Evolutionary conservation across 2,113 vertebrate genomes (phyloP), one percentile per base, ranked within the genome.

Genomic region (Chlorodrepanis virens): DNA sequence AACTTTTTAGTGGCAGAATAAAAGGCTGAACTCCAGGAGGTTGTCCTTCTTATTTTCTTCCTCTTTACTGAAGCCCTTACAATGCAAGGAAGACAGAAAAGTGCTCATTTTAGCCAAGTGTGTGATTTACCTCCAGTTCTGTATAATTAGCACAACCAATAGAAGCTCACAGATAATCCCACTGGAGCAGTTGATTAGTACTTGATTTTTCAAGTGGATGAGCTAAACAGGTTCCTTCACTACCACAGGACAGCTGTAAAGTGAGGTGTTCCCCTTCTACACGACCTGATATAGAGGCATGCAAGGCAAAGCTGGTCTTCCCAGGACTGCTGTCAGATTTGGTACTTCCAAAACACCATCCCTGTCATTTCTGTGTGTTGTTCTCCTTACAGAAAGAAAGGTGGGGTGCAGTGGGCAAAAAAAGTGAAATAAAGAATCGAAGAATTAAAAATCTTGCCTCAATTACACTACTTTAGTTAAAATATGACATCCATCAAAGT

Each of bases 371-470:
- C 81, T 81, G 14, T 53, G 13, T 4, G 0, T 28, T 57, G 18
- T n/a, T 74, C 33, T 68, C 53, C n/a, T 85, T 50, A 69, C 17
- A 85, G 82, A 83, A 65, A 64, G 13, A 33, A 59, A 56, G 6
- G 3, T 13, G 10, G 7, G 11, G 11, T 5, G 20, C 1, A 3
- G 16, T 27, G 2, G 49, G 23, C 8, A 7, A 52, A 40, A 74
- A 71, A 74, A 23, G 8, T 21, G 37, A 77, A 53, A 79, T 54
- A 67, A 75, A 68, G 44, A 74, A 50, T 1, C 11, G 45, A 72
- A 92, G 16, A 9, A 59, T 54, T 90, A 80, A 75, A 92, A 92
- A 37, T 56, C 33, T 50, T 74, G 33, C 64, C 44, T 77, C 57
- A 63, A 19, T 76, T 65, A 47, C 19, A 44, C 19, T 52, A 17